Conservation (phyloP, 1,140 invertebrate genomes). For the Sinonovacula constricta region DNA sequence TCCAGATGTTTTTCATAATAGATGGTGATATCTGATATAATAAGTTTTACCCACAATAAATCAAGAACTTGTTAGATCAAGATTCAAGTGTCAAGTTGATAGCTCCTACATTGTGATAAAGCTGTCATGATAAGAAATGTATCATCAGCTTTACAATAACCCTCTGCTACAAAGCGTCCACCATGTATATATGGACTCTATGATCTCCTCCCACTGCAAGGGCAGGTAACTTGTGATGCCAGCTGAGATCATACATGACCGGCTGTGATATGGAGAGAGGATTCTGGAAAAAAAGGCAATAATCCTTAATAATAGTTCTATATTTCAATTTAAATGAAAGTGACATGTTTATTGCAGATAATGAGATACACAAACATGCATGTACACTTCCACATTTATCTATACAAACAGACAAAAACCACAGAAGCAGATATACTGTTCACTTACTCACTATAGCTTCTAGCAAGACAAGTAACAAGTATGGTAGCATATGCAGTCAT, state of each 20-base stretch:
- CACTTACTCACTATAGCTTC: too few species aligned
- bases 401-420: neutral
- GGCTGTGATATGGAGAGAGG: constrained; percentile 40
- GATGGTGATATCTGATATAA: too few species aligned
- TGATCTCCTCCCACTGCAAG: constrained; percentile 46
- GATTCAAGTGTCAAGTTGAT: too few species aligned
- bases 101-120: too few species aligned
- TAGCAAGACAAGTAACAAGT: too few species aligned
- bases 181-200: constrained; percentile 47
- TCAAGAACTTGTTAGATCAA: too few species aligned
- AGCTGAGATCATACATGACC: constrained; percentile 37
- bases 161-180: constrained; percentile 40
- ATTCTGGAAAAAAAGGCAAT: constrained; percentile 10
- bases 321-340: neutral
- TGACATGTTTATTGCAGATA: neutral
- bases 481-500: too few species aligned
- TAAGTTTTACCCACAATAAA: too few species aligned
- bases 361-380: neutral
- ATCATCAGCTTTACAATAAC: too few species aligned
- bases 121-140: too few species aligned
- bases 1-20: too few species aligned
- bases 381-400: neutral
- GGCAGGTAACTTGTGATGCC: constrained; percentile 44
- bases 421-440: too few species aligned
- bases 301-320: neutral